Percentiles rank a stretch among this genome's conserved stretches.
phyloP scores from a whole-genome alignment of 1,140 invertebrate genomes.

The Calliphora vicina region DNA sequence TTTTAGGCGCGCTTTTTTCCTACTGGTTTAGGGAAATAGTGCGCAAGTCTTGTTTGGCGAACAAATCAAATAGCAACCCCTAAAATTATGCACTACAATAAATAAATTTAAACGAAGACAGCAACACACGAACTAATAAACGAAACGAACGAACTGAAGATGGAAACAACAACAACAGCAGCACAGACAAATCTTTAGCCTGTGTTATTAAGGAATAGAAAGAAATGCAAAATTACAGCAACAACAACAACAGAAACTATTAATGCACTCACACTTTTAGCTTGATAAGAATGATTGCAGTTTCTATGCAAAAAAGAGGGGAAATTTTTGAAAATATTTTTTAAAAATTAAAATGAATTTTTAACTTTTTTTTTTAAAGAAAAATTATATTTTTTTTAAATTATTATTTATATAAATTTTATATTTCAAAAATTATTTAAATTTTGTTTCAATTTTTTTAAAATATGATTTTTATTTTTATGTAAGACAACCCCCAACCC shows the following conservation, averaged over 20 bases:
- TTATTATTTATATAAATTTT: not conserved
- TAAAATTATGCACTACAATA: not conserved
- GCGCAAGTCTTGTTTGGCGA: not conserved
- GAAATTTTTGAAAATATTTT: not conserved
- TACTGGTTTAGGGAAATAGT: constrained; percentile 5
- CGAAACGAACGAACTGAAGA: not conserved
- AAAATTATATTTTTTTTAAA: not conserved
- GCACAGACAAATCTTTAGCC: not conserved
- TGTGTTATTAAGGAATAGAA: constrained; percentile 16
- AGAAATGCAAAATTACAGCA: not conserved
- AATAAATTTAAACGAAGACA: not conserved
- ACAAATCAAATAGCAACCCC: not conserved
- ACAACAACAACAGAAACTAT: not conserved
- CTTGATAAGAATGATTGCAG: not conserved
- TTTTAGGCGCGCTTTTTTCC: constrained; percentile 34
- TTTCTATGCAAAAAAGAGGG: not conserved
- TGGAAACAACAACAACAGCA: not conserved
- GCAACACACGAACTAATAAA: not conserved
- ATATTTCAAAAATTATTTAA: not conserved
- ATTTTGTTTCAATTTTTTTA: not conserved
- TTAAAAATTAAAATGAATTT: not conserved
- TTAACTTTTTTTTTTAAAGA: not conserved
- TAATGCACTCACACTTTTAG: not conserved
- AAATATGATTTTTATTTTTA: not conserved
- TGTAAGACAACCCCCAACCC: not conserved